phyloP scores from a whole-genome alignment of 2,888 invertebrate species.

The Spialia ferax region DNA sequence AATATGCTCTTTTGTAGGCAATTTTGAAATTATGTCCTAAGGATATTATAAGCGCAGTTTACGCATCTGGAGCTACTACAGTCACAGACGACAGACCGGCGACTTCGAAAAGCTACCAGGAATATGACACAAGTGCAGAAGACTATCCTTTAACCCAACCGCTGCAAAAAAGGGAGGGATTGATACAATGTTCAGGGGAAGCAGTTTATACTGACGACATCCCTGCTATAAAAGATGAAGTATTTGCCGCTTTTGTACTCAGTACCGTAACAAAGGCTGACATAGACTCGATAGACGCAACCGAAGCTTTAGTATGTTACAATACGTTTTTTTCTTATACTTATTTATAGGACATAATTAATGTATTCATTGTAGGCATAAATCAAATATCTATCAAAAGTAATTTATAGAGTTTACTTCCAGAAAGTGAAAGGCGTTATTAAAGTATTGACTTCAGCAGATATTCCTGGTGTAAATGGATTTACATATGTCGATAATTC shows the following conservation, averaged over 20 bases:
- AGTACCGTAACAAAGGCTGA: constrained; percentile 60
- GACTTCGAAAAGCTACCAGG: constrained; percentile 61
- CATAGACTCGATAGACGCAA: constrained; percentile 83
- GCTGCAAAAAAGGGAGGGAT: constrained; percentile 68
- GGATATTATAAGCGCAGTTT: constrained; percentile 67
- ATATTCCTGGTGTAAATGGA: constrained; percentile 89
- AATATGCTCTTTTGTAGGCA: too few species aligned
- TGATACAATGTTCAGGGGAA: constrained; percentile 86
- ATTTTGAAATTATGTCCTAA: constrained; percentile 80
- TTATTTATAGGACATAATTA: too few species aligned
- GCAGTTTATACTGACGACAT: constrained; percentile 88
- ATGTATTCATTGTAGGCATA: background rate
- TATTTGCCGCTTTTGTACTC: constrained; percentile 88
- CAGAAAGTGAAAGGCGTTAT: constrained; percentile 88
- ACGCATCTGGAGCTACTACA: constrained; percentile 75
- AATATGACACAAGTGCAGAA: constrained; percentile 56
- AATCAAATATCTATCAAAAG: background rate
- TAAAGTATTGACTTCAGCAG: constrained; percentile 87
- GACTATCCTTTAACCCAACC: constrained; percentile 61
- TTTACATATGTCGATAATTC: constrained; percentile 68
- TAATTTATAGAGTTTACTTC: too few species aligned
- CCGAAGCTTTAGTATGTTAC: constrained; percentile 72
- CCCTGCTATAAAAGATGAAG: constrained; percentile 80
- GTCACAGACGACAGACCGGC: constrained; percentile 56
- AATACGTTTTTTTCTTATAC: background rate